Conservation (phyloP, 2,113 vertebrate species). For the Glaucomys volans region DNA sequence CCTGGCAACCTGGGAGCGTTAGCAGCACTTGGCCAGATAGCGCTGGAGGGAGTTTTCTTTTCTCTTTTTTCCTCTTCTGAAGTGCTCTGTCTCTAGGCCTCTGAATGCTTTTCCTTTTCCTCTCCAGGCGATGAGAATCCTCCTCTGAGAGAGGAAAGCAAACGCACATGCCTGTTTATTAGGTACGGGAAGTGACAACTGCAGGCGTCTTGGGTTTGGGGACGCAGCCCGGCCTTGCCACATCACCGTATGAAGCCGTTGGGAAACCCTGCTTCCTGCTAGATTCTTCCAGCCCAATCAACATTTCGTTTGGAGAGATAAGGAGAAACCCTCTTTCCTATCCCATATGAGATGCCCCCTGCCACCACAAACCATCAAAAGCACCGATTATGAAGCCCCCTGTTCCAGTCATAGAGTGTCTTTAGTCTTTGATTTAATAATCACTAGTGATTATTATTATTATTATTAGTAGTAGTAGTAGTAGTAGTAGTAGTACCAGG, state of each 20-base stretch:
- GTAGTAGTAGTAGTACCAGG: too few relatives aligned
- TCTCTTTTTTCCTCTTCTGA: not conserved
- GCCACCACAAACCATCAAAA: not conserved
- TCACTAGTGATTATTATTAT: not conserved
- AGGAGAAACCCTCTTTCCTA: not conserved
- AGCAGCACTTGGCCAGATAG: not conserved
- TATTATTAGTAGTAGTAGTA: too few relatives aligned
- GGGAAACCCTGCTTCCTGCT: constrained; percentile 54
- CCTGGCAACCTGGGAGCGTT: constrained; percentile 16
- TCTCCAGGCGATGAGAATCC: not conserved
- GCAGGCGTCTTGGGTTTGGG: constrained; percentile 15
- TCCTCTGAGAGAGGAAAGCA: not conserved
- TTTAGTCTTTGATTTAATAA: not conserved
- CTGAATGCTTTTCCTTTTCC: not conserved
- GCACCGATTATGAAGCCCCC: not conserved
- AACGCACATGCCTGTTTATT: constrained; percentile 50
- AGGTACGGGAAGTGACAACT: constrained; percentile 45
- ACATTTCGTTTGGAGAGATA: constrained; percentile 19
- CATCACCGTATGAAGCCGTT: not conserved
- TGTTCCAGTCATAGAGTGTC: not conserved
- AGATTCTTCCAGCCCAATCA: constrained; percentile 10
- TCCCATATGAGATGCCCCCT: not conserved
- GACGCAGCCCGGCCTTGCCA: constrained; percentile 47
- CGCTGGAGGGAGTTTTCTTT: too few relatives aligned
- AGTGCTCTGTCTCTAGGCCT: not conserved